These are phyloP conservation scores for Acrocephalus scirpaceus DNA, from an alignment of 2,797 vertebrate species.

Conservation along the genomic window DNA sequence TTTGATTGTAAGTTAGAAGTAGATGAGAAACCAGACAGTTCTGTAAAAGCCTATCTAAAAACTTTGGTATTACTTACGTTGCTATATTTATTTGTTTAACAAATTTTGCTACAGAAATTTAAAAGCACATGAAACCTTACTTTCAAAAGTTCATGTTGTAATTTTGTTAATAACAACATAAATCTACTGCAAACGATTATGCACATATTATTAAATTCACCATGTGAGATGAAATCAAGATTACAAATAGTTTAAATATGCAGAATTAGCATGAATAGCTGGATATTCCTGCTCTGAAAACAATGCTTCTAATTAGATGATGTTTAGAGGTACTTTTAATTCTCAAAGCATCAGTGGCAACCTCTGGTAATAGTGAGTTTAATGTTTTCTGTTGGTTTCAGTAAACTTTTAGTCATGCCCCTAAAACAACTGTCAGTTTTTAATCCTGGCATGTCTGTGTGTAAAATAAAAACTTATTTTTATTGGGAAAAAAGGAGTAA, in stretches of 20 bases:
- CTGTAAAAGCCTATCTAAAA: background rate
- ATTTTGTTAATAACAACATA: background rate
- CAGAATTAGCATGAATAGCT: background rate
- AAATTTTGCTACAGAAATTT: background rate
- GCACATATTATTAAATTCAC: background rate
- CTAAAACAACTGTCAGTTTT: background rate
- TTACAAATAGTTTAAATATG: background rate
- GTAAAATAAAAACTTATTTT: background rate
- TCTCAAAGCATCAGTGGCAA: background rate
- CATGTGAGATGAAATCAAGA: background rate
- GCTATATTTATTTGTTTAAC: background rate
- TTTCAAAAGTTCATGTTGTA: background rate
- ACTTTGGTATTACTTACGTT: background rate
- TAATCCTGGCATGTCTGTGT: background rate
- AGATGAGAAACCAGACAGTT: background rate
- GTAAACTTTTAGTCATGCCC: background rate
- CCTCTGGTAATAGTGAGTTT: background rate
- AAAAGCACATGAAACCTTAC: background rate
- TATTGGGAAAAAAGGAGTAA: background rate
- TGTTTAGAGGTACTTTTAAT: background rate
- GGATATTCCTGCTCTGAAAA: background rate
- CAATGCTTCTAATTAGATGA: background rate
- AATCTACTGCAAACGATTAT: background rate
- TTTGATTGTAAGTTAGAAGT: background rate
- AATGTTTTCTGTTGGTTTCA: background rate